These are phyloP conservation scores for Antheraea assamensis DNA, from an alignment of 2,888 invertebrate genomes.

Conservation along the genomic window DNA sequence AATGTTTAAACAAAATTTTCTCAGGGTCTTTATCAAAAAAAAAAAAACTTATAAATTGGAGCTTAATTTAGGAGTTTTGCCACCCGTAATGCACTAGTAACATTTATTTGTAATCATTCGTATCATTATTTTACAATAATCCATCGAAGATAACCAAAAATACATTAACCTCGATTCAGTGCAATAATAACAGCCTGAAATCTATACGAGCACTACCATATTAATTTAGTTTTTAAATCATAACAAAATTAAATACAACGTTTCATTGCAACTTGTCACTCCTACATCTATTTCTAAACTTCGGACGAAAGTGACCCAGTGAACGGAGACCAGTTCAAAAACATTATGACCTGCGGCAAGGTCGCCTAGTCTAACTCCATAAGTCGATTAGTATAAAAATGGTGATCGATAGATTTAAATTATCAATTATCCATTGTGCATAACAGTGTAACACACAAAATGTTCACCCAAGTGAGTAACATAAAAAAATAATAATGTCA, in stretches of 20 bases:
- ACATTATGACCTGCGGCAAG: slow-evolving; percentile 48
- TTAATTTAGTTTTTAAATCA: background rate
- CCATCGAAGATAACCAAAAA: background rate
- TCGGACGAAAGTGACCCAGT: slow-evolving; percentile 25
- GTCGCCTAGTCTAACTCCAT: slow-evolving; percentile 39
- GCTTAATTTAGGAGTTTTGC: background rate
- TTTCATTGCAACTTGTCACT: slow-evolving; percentile 9
- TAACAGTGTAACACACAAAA: slow-evolving; percentile 4
- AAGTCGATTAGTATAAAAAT: slow-evolving; percentile 43
- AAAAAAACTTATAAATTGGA: background rate
- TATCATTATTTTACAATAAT: no score
- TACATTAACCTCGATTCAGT: background rate
- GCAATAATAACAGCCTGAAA: background rate
- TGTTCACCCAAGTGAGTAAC: background rate
- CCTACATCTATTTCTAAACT: slow-evolving; percentile 18
- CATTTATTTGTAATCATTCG: background rate
- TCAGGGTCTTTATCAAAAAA: background rate
- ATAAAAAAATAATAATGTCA: background rate
- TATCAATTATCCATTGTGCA: slow-evolving; percentile 36
- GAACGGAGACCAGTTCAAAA: slow-evolving; percentile 24
- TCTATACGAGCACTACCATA: background rate
- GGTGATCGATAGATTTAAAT: slow-evolving; percentile 26
- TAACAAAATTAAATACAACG: background rate
- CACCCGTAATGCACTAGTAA: background rate
- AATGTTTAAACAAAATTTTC: background rate